phyloP scores from a whole-genome alignment of 2,797 vertebrate genomes.

The Linurgus olivaceus region DNA sequence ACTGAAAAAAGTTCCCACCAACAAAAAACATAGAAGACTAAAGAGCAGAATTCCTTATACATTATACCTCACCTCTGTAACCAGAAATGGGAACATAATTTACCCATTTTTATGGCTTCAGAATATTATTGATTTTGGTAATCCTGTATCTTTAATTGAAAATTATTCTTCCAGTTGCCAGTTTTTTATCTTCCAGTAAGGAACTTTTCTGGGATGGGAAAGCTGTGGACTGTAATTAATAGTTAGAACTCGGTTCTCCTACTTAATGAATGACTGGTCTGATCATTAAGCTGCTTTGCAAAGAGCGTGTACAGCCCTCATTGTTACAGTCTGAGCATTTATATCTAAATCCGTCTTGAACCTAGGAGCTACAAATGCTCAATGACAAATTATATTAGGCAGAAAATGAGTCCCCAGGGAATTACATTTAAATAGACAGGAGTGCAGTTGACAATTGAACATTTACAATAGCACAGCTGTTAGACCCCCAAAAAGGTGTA shows the following conservation, averaged over 20 bases:
- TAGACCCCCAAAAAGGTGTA: accelerated
- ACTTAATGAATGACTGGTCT: background rate
- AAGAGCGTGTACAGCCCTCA: accelerated
- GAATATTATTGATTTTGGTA: background rate
- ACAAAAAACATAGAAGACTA: background rate
- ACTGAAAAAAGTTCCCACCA: background rate
- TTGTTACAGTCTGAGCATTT: background rate
- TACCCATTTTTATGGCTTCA: background rate
- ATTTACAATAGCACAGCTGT: background rate
- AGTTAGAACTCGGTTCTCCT: background rate
- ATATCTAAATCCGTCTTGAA: background rate
- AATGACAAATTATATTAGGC: background rate
- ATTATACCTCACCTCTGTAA: background rate
- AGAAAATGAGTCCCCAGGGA: background rate
- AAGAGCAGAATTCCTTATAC: background rate
- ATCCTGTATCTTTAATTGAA: background rate
- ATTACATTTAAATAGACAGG: background rate
- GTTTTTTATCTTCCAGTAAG: background rate
- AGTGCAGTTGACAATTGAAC: background rate
- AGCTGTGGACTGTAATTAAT: background rate
- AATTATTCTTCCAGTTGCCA: background rate
- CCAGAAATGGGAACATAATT: background rate
- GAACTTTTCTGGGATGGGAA: background rate
- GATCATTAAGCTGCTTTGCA: background rate
- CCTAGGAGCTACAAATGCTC: background rate